Evolutionary conservation across 2,888 invertebrate species (phyloP).

Genomic region (Diadegma fenestrale): DNA sequence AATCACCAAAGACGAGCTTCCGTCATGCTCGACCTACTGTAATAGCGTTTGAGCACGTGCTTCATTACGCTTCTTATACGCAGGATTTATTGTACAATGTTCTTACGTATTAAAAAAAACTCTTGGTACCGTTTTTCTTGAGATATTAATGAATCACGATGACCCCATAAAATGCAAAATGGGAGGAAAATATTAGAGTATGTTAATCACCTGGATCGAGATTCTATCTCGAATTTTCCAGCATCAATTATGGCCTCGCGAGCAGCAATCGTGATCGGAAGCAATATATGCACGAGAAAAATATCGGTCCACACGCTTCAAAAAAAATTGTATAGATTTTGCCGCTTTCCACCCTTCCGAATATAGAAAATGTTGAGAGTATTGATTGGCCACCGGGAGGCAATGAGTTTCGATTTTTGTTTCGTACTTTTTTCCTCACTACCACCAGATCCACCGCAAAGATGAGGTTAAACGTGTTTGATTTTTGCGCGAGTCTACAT

Average conservation of each 20-base stretch:
- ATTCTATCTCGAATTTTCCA: background rate
- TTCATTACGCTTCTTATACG: constrained; percentile 7
- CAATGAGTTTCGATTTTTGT: background rate
- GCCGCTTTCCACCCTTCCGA: background rate
- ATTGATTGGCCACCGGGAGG: constrained; percentile 6
- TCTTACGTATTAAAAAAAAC: constrained; percentile 15
- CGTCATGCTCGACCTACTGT: constrained; percentile 28
- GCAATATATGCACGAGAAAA: background rate
- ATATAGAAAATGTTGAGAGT: constrained; percentile 29
- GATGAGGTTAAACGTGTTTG: constrained; percentile 23
- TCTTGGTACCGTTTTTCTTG: background rate
- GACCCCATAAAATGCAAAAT: background rate
- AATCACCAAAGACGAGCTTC: constrained; percentile 13
- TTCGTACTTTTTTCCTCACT: background rate
- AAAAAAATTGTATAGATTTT: background rate
- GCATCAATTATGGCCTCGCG: background rate
- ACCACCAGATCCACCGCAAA: constrained; percentile 3
- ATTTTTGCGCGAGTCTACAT: constrained; percentile 6
- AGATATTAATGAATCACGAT: background rate
- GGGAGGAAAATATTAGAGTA: background rate
- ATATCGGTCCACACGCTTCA: background rate
- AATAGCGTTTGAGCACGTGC: constrained; percentile 25
- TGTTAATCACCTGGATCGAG: background rate
- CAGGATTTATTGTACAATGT: constrained; percentile 8
- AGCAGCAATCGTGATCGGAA: background rate